phyloP scores from a whole-genome alignment of 2,888 invertebrate genomes.

The Ptychoptera albimana region DNA sequence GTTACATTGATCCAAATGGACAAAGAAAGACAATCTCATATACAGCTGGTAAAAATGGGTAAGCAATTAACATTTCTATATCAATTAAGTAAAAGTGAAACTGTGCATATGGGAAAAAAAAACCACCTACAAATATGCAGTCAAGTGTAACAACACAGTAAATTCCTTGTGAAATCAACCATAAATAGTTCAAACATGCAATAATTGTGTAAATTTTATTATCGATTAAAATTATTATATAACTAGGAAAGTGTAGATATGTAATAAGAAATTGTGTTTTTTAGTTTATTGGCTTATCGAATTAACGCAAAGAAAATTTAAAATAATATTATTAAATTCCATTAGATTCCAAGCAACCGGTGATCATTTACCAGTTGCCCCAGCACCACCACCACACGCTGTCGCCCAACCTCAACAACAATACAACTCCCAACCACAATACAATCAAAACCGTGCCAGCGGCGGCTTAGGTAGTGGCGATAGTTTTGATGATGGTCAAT shows the following conservation, averaged over 20 bases:
- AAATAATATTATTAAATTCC: background rate
- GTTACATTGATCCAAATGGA: constrained; percentile 71
- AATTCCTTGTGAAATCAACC: no score
- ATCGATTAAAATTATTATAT: constrained; percentile 8
- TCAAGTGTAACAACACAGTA: no score
- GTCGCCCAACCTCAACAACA: constrained; percentile 35
- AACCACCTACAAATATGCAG: no score
- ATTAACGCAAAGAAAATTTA: constrained; percentile 1
- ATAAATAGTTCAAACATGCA: no score
- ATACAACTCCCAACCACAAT: constrained; percentile 26
- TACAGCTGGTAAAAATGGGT: constrained; percentile 71
- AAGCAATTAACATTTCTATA: constrained; percentile 9
- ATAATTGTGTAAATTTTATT: background rate
- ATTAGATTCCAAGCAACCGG: constrained; percentile 57
- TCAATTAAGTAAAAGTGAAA: no score
- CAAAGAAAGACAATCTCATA: constrained; percentile 66
- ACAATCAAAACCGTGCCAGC: constrained; percentile 16
- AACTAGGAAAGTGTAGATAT: background rate
- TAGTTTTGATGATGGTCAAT: constrained; percentile 29
- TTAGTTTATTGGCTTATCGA: no score
- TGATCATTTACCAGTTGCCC: constrained; percentile 60
- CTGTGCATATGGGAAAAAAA: no score
- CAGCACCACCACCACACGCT: constrained; percentile 34
- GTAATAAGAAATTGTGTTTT: no score
- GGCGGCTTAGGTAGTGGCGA: constrained; percentile 15